phyloP scores from a whole-genome alignment of 1,140 invertebrate genomes.

The Euwallacea similis region DNA sequence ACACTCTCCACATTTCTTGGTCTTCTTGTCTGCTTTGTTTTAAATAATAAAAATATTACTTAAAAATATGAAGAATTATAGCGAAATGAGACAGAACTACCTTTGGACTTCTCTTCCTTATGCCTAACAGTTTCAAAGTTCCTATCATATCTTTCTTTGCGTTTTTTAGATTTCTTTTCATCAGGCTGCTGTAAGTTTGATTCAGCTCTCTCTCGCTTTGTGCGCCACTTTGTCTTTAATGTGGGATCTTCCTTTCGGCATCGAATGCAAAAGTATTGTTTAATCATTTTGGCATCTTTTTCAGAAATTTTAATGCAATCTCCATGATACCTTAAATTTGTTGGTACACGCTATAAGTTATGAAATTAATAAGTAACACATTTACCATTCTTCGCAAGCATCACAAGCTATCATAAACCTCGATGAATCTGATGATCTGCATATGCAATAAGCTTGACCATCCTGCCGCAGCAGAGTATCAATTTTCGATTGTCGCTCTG shows the following conservation, averaged over 20 bases:
- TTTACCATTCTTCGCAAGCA: constrained; percentile 91
- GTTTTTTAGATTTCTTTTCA: constrained; percentile 57
- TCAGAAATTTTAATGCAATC: constrained; percentile 96
- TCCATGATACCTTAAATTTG: constrained; percentile 76
- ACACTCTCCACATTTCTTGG: constrained; percentile 78
- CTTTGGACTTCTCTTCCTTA: constrained; percentile 5
- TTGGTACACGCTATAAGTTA: neutral
- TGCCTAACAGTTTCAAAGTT: neutral
- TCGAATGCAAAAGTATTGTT: constrained; percentile 89
- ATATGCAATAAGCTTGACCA: constrained; percentile 92
- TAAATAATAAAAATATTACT: constrained; percentile 2
- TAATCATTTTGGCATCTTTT: constrained; percentile 89
- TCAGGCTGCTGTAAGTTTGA: constrained; percentile 48
- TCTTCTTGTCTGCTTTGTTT: constrained; percentile 49
- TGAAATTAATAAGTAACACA: neutral
- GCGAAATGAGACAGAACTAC: neutral
- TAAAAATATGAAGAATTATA: neutral
- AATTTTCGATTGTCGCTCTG: constrained; percentile 89
- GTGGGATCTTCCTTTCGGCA: constrained; percentile 81
- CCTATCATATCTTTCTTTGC: constrained; percentile 51
- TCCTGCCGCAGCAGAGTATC: constrained; percentile 85
- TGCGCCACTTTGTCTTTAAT: constrained; percentile 78
- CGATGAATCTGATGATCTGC: constrained; percentile 87
- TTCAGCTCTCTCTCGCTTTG: constrained; percentile 59
- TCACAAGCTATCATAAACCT: constrained; percentile 98